Percentiles rank a stretch among this genome's conserved stretches.
These are phyloP conservation scores for Orthonychiurus folsomi DNA, from an alignment of 2,888 invertebrate genomes.

Conservation along the genomic window DNA sequence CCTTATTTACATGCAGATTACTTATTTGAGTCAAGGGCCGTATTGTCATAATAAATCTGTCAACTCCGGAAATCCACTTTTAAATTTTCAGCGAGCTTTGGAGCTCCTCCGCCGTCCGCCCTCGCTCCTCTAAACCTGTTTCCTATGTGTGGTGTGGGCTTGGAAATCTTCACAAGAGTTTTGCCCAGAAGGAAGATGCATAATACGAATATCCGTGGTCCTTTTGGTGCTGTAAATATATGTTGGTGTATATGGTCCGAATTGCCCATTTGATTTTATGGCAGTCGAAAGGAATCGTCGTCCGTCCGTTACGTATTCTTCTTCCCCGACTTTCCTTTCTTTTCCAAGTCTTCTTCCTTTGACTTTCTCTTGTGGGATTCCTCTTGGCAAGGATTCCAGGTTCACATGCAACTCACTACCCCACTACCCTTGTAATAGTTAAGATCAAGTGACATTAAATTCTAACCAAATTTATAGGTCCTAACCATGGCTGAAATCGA, in stretches of 20 bases:
- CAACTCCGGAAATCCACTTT: neutral
- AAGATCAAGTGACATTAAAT: neutral
- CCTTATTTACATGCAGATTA: neutral
- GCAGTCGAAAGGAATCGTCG: neutral
- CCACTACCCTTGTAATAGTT: neutral
- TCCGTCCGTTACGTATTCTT: neutral
- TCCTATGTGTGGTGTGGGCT: too few relatives aligned
- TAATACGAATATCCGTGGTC: neutral
- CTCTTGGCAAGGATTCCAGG: neutral
- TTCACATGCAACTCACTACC: neutral
- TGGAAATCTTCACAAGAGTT: neutral
- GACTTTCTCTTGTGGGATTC: constrained; percentile 1
- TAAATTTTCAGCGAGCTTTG: neutral
- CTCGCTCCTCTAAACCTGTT: too few relatives aligned
- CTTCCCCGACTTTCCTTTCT: neutral
- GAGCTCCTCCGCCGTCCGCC: neutral
- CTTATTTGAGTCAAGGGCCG: neutral
- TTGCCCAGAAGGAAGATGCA: neutral
- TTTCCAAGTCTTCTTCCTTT: too few relatives aligned
- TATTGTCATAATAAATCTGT: neutral
- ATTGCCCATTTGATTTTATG: neutral
- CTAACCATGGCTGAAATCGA: neutral
- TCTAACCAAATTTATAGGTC: neutral
- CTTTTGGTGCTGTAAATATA: neutral
- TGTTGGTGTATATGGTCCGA: too few relatives aligned